phyloP scores from a whole-genome alignment of 2,113 vertebrate species.

The Cyphomyrus discorhynchus region DNA sequence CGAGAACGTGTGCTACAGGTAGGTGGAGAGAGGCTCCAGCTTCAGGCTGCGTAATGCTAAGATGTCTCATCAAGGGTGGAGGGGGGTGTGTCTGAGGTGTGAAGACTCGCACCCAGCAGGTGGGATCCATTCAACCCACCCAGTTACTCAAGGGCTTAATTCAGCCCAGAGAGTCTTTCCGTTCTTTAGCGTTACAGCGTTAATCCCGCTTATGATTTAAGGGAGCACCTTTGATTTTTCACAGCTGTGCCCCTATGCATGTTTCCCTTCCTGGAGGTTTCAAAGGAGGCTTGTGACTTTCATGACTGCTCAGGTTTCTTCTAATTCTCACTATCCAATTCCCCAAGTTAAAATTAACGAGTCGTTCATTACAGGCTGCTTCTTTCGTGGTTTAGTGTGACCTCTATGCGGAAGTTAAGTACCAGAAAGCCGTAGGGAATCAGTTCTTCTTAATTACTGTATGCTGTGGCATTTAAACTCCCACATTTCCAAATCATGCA shows the following conservation, averaged over 20 bases:
- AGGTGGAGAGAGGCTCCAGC: constrained; percentile 36
- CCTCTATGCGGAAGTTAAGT: not conserved
- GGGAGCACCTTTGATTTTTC: not conserved
- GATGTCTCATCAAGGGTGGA: not conserved
- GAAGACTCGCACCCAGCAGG: not conserved
- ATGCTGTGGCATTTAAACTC: constrained; percentile 12
- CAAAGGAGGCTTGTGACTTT: not conserved
- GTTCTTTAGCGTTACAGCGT: not conserved
- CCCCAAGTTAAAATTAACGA: constrained; percentile 7
- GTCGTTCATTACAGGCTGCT: not conserved
- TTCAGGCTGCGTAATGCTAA: not conserved
- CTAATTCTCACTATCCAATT: not conserved
- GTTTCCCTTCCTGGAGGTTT: not conserved
- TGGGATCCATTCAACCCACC: not conserved
- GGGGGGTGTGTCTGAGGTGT: not conserved
- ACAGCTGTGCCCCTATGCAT: not conserved
- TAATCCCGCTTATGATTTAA: not conserved
- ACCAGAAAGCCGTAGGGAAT: not conserved
- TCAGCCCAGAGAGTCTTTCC: not conserved
- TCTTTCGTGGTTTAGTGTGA: constrained; percentile 5
- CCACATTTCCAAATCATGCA: not conserved
- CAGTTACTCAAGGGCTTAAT: not conserved
- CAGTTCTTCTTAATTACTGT: constrained; percentile 3
- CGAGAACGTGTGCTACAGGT: constrained; percentile 79
- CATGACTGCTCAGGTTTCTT: not conserved